phyloP scores from a whole-genome alignment of 2,797 vertebrate species.

The Pitangus sulphuratus region DNA sequence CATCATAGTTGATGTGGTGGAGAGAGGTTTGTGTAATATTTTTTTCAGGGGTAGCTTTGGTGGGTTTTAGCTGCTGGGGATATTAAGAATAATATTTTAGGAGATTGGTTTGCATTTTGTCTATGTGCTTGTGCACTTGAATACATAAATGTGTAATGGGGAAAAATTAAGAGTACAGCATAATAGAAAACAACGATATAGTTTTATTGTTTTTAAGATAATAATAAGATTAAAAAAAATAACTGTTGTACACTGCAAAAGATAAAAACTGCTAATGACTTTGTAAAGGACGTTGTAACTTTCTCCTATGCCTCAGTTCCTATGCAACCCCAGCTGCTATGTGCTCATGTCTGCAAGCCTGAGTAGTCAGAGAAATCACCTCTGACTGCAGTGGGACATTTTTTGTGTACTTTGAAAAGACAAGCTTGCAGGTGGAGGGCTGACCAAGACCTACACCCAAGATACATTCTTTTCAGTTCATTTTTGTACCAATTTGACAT shows the following conservation, averaged over 20 bases:
- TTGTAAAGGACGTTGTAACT: neutral
- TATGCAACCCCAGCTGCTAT: neutral
- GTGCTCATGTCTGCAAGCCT: neutral
- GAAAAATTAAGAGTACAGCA: neutral
- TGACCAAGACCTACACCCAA: neutral
- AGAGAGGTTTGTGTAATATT: neutral
- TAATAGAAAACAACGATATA: neutral
- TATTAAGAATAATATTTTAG: neutral
- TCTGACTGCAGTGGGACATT: neutral
- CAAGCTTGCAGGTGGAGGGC: neutral
- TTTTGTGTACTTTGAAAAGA: neutral
- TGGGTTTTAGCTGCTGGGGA: neutral
- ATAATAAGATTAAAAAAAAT: neutral
- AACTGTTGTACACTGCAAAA: neutral
- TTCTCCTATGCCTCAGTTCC: neutral
- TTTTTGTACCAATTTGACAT: neutral
- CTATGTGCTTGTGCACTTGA: neutral
- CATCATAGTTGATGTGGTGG: neutral
- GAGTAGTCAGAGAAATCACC: neutral
- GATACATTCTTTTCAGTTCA: neutral
- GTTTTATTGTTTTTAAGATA: neutral
- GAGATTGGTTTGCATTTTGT: neutral
- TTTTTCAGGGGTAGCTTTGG: neutral
- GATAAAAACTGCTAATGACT: neutral
- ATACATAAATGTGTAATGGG: neutral